These are phyloP conservation scores for Sitodiplosis mosellana DNA, from an alignment of 1,140 invertebrate species.

Conservation along the genomic window DNA sequence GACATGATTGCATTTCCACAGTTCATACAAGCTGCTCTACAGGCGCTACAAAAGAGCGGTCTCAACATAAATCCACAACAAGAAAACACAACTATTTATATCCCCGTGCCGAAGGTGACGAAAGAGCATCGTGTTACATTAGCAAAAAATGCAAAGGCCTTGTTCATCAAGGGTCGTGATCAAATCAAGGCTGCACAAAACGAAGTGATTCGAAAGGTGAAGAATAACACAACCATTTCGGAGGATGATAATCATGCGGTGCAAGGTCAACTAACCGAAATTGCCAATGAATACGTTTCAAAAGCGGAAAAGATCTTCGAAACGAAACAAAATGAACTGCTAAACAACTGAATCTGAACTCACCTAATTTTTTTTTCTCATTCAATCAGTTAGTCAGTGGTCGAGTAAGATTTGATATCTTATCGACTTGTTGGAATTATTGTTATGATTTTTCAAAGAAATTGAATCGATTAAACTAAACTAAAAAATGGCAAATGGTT, in stretches of 20 bases:
- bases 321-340: slow-evolving; percentile 53
- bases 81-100: slow-evolving; percentile 74
- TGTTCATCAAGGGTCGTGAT: slow-evolving; percentile 65
- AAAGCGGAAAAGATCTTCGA: slow-evolving; percentile 48
- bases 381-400: too few relatives aligned
- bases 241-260: slow-evolving; percentile 45
- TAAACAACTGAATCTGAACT: too few relatives aligned
- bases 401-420: too few relatives aligned
- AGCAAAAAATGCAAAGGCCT: slow-evolving; percentile 66
- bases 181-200: slow-evolving; percentile 60
- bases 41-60: slow-evolving; percentile 56
- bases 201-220: slow-evolving; percentile 46
- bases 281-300: slow-evolving; percentile 42
- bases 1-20: slow-evolving; percentile 71
- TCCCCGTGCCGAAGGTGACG: slow-evolving; percentile 80
- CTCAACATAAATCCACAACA: slow-evolving; percentile 90
- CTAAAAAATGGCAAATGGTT: too few relatives aligned
- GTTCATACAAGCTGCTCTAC: slow-evolving; percentile 56
- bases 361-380: too few relatives aligned
- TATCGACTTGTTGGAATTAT: too few relatives aligned
- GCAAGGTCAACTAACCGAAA: slow-evolving; percentile 42
- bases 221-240: slow-evolving; percentile 41
- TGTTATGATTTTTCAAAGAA: too few relatives aligned
- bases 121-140: slow-evolving; percentile 77
- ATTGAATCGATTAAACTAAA: too few relatives aligned